Percentiles rank a stretch among this genome's conserved stretches.
Evolutionary conservation across 1,140 invertebrate species (phyloP).

Genomic region (Ditylenchus dipsaci): DNA sequence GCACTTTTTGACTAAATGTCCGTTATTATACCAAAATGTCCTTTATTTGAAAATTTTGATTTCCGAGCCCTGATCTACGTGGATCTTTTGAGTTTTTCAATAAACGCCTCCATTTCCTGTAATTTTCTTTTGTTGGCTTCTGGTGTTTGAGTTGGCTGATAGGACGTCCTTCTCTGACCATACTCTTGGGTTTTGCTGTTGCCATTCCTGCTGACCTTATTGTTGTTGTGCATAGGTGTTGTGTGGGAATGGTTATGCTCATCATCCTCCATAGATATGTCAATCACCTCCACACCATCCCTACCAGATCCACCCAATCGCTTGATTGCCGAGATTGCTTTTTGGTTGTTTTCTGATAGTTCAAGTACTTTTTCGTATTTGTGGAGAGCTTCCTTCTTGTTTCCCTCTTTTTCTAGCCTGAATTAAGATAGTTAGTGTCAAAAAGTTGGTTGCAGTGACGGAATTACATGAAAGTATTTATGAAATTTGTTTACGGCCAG

Average conservation of each 20-base stretch:
- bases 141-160: constrained; percentile 9
- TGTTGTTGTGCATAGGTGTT: constrained; percentile 1
- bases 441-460: too few relatives aligned
- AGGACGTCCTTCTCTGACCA: neutral
- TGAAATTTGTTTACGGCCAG: too few relatives aligned
- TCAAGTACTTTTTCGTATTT: constrained; percentile 10
- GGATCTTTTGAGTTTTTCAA: constrained; percentile 25
- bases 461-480: too few relatives aligned
- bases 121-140: constrained; percentile 17
- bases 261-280: constrained; percentile 6
- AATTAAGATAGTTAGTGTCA: neutral
- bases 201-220: too few relatives aligned
- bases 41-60: too few relatives aligned
- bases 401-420: constrained; percentile 19
- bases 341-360: neutral
- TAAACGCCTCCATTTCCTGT: constrained; percentile 33
- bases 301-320: neutral
- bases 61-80: constrained; percentile 11
- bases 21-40: too few relatives aligned
- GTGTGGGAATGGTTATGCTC: too few relatives aligned
- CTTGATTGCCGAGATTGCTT: neutral
- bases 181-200: neutral
- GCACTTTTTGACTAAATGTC: too few relatives aligned
- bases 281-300: constrained; percentile 6
- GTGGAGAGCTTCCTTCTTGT: constrained; percentile 1